These are phyloP conservation scores for Pogonognathellus flavescens DNA, from an alignment of 1,140 invertebrate species.

Conservation along the genomic window DNA sequence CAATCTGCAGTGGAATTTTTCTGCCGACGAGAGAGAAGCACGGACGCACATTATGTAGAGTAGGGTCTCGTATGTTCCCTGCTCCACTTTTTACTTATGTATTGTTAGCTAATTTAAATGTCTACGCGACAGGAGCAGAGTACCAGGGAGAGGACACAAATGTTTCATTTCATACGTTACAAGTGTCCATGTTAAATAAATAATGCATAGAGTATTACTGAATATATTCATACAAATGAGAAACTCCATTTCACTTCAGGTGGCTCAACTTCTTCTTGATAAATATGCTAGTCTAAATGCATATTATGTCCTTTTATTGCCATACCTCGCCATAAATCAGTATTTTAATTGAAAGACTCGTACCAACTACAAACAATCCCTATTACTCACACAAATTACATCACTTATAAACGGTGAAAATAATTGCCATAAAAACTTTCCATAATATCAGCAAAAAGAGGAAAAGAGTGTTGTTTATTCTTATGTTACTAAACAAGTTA, in stretches of 20 bases:
- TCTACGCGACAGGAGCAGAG: conserved; percentile 3
- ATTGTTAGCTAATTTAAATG: conserved; percentile 46
- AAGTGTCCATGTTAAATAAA: conserved; percentile 39
- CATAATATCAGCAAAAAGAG: too few relatives aligned
- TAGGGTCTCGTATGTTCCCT: conserved; percentile 9
- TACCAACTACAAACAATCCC: background rate
- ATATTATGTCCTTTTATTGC: conserved; percentile 5
- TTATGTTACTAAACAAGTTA: too few relatives aligned
- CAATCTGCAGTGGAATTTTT: background rate
- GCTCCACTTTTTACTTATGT: conserved; percentile 27
- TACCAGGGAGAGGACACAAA: conserved; percentile 12
- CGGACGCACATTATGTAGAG: background rate
- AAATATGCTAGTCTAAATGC: conserved; percentile 9
- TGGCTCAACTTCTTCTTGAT: background rate
- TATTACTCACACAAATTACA: too few relatives aligned
- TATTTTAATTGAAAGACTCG: background rate
- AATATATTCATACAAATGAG: conserved; percentile 44
- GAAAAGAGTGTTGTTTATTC: too few relatives aligned
- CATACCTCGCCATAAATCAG: background rate
- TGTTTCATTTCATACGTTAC: conserved; percentile 35
- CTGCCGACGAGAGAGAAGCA: background rate
- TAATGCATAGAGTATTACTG: conserved; percentile 50
- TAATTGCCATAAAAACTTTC: too few relatives aligned
- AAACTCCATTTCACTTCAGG: background rate
- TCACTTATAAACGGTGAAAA: too few relatives aligned